Evolutionary conservation across 2,888 invertebrate species (phyloP), one percentile per base, ranked within the genome.

Genomic region (Euclidia mi): DNA sequence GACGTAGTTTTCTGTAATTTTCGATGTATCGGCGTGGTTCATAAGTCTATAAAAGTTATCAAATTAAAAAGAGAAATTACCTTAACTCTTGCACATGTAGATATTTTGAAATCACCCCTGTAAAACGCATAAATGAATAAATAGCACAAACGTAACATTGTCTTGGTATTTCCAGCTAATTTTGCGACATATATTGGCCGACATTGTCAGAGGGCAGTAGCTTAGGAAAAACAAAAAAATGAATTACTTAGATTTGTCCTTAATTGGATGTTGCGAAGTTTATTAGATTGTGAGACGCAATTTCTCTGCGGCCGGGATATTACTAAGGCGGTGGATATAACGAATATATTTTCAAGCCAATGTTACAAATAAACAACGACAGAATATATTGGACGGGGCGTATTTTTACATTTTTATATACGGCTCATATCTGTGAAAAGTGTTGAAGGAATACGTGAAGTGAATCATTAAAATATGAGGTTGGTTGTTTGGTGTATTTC

Each of bases 271-370:
- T 73, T 71, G 65, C 62, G 65, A 79, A 81, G 71, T 80, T 78
- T 81, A 83, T 86, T 85, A 82, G 79, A 81, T 81, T 78, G 69
- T 69, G 69, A 68, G 72, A 66, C 77, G 77, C 79, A 86, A 85
- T 88, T 84, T 82, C 81, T 79, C 79, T 76, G 68, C 56, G 70
- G 74, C 68, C 49, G 31, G 57, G 60, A 71, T 78, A 82, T 81
- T 82, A 72, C 76, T 50, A 64, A 58, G 55, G 63, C 68, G 60
- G 56, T 9, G 49, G 63, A 57, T 69, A 71, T 68, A 76, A 69
- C 61, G 63, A 70, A 72, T 72, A 79, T 75, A 79, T 81, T 81
- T 79, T 63, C 65, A 57, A 72, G 59, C 58, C 47, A 37, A 48
- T 45, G 58, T 57, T 57, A 53, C 47, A 58, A 78, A 76, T 77